Evolutionary conservation across 2,888 invertebrate species (phyloP).

Genomic region (Acanthosoma haemorrhoidale): DNA sequence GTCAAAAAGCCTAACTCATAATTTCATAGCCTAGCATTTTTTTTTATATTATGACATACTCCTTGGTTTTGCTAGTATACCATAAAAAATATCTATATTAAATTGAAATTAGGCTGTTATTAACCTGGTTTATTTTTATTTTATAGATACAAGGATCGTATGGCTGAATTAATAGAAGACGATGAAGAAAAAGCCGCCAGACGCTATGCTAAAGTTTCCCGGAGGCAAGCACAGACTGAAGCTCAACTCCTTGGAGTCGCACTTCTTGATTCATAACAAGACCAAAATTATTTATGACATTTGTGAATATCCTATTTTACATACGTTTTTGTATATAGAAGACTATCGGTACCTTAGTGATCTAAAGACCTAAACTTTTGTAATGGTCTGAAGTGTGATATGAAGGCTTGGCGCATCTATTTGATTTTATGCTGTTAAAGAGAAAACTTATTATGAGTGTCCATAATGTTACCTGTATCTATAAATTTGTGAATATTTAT

Average conservation of each 20-base stretch:
- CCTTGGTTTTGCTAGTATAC: background rate
- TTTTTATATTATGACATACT: background rate
- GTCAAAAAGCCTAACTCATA: too few species aligned
- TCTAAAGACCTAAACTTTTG: too few species aligned
- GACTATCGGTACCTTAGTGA: too few species aligned
- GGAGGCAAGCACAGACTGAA: constrained; percentile 27
- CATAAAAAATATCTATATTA: background rate
- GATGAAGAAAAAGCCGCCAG: constrained; percentile 57
- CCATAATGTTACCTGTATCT: too few species aligned
- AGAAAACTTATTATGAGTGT: too few species aligned
- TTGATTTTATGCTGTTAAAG: too few species aligned
- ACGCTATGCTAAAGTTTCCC: constrained; percentile 46
- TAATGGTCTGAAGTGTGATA: too few species aligned
- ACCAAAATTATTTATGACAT: background rate
- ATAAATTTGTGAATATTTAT: too few species aligned
- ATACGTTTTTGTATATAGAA: background rate
- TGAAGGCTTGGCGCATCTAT: too few species aligned
- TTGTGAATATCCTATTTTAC: background rate
- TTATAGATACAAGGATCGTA: constrained; percentile 71
- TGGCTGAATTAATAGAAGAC: constrained; percentile 69
- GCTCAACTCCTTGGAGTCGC: constrained; percentile 21
- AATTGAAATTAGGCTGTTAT: background rate
- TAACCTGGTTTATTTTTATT: background rate
- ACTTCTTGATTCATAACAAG: constrained; percentile 13
- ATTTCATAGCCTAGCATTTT: too few species aligned